Percentiles rank a stretch among this genome's conserved stretches.
Evolutionary conservation across 2,888 invertebrate genomes (phyloP).

Genomic region (Trissoscelio sp.): DNA sequence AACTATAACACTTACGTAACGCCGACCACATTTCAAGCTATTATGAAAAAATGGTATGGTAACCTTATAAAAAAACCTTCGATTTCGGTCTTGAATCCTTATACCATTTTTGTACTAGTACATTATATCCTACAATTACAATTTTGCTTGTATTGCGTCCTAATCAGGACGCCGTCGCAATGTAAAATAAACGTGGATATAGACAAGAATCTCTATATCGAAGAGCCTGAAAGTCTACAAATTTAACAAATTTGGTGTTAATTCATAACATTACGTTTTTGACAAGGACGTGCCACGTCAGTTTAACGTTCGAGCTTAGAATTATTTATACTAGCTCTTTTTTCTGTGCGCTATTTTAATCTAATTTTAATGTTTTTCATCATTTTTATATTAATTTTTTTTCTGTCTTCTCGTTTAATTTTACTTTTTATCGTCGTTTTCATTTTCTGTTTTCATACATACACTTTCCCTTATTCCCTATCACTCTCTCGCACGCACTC

Average conservation of each 20-base stretch:
- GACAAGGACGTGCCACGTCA: slow-evolving; percentile 70
- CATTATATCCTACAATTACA: slow-evolving; percentile 69
- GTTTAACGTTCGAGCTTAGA: slow-evolving; percentile 69
- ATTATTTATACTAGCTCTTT: slow-evolving; percentile 65
- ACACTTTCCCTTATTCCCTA: slow-evolving; percentile 49
- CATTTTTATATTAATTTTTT: slow-evolving; percentile 19
- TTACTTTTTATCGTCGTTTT: slow-evolving; percentile 21
- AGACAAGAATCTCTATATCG: slow-evolving; percentile 69
- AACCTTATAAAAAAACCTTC: slow-evolving; percentile 70
- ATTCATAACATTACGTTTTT: slow-evolving; percentile 69
- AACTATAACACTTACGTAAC: slow-evolving; percentile 70
- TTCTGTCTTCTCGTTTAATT: slow-evolving; percentile 3
- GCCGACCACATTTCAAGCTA: slow-evolving; percentile 68
- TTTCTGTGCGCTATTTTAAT: slow-evolving; percentile 67
- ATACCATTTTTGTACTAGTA: slow-evolving; percentile 69
- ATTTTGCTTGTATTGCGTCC: slow-evolving; percentile 63
- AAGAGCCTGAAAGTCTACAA: slow-evolving; percentile 70
- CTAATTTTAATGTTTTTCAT: slow-evolving; percentile 57
- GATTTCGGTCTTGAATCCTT: slow-evolving; percentile 68
- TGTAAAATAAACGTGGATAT: slow-evolving; percentile 69
- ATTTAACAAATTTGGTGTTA: slow-evolving; percentile 71
- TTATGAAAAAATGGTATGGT: slow-evolving; percentile 69
- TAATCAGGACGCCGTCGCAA: slow-evolving; percentile 60
- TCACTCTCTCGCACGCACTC: slow-evolving; percentile 62
- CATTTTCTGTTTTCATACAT: slow-evolving; percentile 12